These are phyloP conservation scores for Cirrhinus mrigala DNA, from an alignment of 2,797 vertebrate genomes.

Conservation along the genomic window DNA sequence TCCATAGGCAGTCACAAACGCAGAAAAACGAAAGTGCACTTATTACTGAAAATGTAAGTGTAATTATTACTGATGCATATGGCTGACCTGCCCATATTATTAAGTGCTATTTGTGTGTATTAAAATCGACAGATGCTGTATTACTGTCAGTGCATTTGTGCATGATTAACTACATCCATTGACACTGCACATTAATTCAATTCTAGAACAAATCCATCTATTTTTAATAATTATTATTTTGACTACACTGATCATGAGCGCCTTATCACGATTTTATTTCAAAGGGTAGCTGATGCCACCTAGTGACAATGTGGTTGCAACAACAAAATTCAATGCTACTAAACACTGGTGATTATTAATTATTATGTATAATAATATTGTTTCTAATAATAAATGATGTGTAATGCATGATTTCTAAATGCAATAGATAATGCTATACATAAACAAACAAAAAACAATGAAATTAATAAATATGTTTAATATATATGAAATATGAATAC, in stretches of 20 bases:
- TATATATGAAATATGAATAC: not conserved
- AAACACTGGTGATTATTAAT: not conserved
- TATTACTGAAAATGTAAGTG: slow-evolving; percentile 48
- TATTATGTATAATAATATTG: not conserved
- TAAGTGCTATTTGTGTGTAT: not conserved
- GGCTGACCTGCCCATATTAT: not conserved
- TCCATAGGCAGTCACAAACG: slow-evolving; percentile 42
- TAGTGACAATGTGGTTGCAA: slow-evolving; percentile 7
- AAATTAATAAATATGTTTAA: not conserved
- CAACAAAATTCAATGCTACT: not conserved
- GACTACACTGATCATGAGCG: too few relatives aligned
- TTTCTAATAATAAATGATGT: not conserved
- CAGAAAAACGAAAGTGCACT: slow-evolving; percentile 48
- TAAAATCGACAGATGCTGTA: slow-evolving; percentile 5
- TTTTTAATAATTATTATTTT: not conserved
- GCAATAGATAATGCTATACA: not conserved
- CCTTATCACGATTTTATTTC: not conserved
- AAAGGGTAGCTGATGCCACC: slow-evolving; percentile 8
- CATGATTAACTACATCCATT: not conserved
- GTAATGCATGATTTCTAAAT: not conserved
- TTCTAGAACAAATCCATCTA: not conserved
- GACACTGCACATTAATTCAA: not conserved
- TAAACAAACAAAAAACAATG: not conserved
- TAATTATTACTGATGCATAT: slow-evolving; percentile 18
- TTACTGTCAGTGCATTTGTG: not conserved